Base-by-base conservation (phyloP, 92 coral and sea anemone genomes). In the Pocillopora grandis region DNA sequence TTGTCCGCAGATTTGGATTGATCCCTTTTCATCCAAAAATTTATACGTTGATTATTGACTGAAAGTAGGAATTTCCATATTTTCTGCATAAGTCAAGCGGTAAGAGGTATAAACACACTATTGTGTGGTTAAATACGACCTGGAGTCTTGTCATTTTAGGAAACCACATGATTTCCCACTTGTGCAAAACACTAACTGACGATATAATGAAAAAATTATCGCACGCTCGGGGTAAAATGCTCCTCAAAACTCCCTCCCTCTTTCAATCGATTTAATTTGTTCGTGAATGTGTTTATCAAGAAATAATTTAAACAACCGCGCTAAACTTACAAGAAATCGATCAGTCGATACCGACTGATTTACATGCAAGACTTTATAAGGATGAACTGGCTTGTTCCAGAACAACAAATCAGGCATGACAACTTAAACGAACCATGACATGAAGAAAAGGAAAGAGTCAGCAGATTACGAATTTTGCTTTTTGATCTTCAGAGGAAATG, bases 81-180 rank as follows among this genome's bases (percentile, higher is more conserved):
- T 69, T 77, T 83, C 66, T 76, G 52, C 70, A 69, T 21, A 42
- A 57, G 85, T 59, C 42, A 70, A 81, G 21, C 85, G 58, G 12
- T 72, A 35, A 80, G 76, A 20, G 36, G 58, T 17, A 69, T 58
- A 80, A 67, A 81, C 35, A 71, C 15, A n/a, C 65, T 81, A 59
- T 71, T 81, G 60, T 61, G 77, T 14, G 85, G 77, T 71, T 71
- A 57, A 27, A 69, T 16, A 71, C 35, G 69, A 57, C 85, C 60
- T 69, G 48, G 60, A 71, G 85, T 81, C 77, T 71, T 81, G 69
- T 35, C 58, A 70, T 71, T 36, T 71, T 71, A 68, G 70, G 77
- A 70, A 81, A 57, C 85, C 70, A 81, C 85, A 81, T 33, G 37
- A 58, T 59, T 76, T 58, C 63, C 69, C 19, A 57, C 66, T 58